These are phyloP conservation scores for Apoderus coryli DNA, from an alignment of 2,888 invertebrate species.

Conservation along the genomic window DNA sequence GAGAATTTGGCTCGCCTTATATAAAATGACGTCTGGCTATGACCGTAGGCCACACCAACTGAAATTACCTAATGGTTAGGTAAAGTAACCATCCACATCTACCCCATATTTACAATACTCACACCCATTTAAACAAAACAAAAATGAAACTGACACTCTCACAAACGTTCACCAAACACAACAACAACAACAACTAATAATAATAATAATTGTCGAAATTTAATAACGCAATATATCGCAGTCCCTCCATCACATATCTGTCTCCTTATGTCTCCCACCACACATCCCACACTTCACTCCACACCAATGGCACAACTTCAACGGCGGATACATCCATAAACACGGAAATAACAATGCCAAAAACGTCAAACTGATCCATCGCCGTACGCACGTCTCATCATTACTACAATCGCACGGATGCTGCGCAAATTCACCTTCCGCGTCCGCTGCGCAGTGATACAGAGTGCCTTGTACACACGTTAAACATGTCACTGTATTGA, in stretches of 20 bases:
- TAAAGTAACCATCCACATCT: no score
- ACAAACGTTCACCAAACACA: no score
- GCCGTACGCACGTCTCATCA: slow-evolving; percentile 57
- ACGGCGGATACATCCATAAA: slow-evolving; percentile 84
- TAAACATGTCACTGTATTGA: slow-evolving; percentile 63
- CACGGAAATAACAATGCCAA: slow-evolving; percentile 83
- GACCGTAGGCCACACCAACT: no score
- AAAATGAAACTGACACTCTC: no score
- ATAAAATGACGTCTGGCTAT: no score
- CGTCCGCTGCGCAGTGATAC: slow-evolving; percentile 87
- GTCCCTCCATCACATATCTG: neutral
- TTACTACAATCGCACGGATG: slow-evolving; percentile 67
- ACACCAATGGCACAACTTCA: slow-evolving; percentile 71
- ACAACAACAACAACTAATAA: no score
- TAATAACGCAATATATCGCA: no score
- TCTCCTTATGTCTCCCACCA: slow-evolving; percentile 60
- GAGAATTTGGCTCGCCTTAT: no score
- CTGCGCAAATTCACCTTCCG: slow-evolving; percentile 73
- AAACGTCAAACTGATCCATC: slow-evolving; percentile 77
- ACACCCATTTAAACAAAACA: no score
- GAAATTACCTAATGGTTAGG: no score
- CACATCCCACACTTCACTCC: slow-evolving; percentile 68
- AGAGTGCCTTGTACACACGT: slow-evolving; percentile 75
- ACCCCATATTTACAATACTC: no score
- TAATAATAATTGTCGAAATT: no score